Evolutionary conservation across 2,888 invertebrate genomes (phyloP), one percentile per base, ranked within the genome.

Genomic region (Acleris holmiana): DNA sequence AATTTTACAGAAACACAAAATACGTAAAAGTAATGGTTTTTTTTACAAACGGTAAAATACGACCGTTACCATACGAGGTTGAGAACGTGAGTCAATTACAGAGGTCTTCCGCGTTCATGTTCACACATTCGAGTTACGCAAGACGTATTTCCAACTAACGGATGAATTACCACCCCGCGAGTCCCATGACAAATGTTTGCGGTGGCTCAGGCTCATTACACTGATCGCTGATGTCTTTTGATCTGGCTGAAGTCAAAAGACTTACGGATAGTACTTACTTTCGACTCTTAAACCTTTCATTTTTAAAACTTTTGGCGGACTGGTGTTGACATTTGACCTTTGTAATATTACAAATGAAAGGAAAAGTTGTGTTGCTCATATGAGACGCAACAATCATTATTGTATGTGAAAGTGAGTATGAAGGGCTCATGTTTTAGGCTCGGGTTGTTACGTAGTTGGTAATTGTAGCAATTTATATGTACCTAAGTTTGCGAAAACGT

Each of bases 91-190:
- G 51, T 57, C 46, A 23, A 63, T 63, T 63, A 57, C 23, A 23
- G 47, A 19, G 21, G 35, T 58, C 51, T 51, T 58, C 63, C 51
- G 57, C 29, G 47, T 55, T 57, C 51, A 57, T 57, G 55, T 49
- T 56, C 51, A 23, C 41, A 35, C n/a, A 29, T 29, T 29, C 2
- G 8, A 15, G 57, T 58, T 57, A 47, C 51, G 63, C 63, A 63
- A 57, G 25, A 25, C 47, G 49, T 44, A 62, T 51, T 35, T 62
- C 19, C 55, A 54, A 17, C 54, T 44, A 19, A 56, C 49, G 18
- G 41, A 41, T 35, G 35, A 35, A 10, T 8, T 35, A 35, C 35
- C 13, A 13, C 35, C 35, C 35, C 3, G 13, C 13, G 35, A 35
- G 29, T 29, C 29, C 29, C 29, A 29, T 29, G 29, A 29, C 29